Conservation (phyloP, 2,888 invertebrate species). For the Patella depressa region DNA sequence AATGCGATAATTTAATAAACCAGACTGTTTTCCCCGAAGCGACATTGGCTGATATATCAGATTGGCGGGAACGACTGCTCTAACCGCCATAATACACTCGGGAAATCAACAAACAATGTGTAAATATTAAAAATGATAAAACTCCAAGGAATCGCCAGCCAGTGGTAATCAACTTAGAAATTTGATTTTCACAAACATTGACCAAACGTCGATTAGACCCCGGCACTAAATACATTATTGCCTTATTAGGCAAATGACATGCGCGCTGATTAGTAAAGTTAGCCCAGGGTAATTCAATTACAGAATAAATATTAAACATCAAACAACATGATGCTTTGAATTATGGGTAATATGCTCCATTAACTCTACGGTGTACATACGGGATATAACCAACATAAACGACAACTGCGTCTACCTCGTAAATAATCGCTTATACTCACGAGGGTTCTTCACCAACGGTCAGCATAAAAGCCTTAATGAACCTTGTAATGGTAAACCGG, state of each 20-base stretch:
- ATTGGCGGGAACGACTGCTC: constrained; percentile 11
- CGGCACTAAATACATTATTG: constrained; percentile 31
- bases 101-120: constrained; percentile 32
- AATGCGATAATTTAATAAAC: constrained; percentile 38
- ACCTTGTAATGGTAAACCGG: no score
- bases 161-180: constrained; percentile 28
- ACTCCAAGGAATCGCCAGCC: constrained; percentile 22
- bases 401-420: neutral
- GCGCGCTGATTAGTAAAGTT: constrained; percentile 30
- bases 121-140: constrained; percentile 32
- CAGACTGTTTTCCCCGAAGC: constrained; percentile 25
- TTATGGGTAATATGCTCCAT: constrained; percentile 20
- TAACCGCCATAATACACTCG: constrained; percentile 21
- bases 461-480: no score
- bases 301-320: constrained; percentile 28
- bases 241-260: constrained; percentile 30
- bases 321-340: constrained; percentile 20
- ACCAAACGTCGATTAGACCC: constrained; percentile 31
- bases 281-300: constrained; percentile 29
- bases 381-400: neutral
- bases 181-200: constrained; percentile 34
- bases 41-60: constrained; percentile 30
- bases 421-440: no score
- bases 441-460: no score
- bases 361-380: neutral